These are phyloP conservation scores for Lepidurus arcticus DNA, from an alignment of 1,140 invertebrate species.

Conservation along the genomic window DNA sequence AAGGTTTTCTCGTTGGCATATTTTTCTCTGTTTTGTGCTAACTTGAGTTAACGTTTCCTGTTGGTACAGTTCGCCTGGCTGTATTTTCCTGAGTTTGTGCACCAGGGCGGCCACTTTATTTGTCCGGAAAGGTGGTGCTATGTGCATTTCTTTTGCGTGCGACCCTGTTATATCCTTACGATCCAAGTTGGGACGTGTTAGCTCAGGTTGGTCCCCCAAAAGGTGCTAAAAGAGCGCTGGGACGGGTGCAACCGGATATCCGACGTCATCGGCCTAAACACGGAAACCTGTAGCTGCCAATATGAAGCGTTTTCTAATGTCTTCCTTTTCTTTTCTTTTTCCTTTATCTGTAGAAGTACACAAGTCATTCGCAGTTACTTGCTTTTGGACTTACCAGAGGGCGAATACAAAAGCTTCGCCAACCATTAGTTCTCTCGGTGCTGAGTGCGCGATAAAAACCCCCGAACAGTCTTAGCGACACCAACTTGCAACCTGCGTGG, in stretches of 20 bases:
- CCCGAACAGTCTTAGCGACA: not conserved
- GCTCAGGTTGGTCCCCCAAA: not conserved
- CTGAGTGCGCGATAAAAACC: not conserved
- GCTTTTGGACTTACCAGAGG: not conserved
- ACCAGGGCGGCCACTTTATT: not conserved
- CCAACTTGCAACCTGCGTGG: conserved; percentile 1
- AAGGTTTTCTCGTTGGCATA: too few species aligned
- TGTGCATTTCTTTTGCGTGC: not conserved
- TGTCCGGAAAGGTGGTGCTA: not conserved
- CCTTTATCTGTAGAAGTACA: not conserved
- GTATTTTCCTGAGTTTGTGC: not conserved
- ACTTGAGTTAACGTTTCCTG: not conserved
- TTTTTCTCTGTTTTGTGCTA: too few species aligned
- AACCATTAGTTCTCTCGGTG: not conserved
- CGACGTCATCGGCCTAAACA: not conserved
- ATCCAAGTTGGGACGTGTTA: not conserved
- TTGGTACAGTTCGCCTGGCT: not conserved
- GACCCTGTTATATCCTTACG: not conserved
- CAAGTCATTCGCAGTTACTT: not conserved
- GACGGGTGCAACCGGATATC: not conserved
- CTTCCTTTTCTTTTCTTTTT: not conserved
- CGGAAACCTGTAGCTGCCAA: not conserved
- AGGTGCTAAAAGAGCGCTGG: not conserved
- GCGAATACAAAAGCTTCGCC: not conserved
- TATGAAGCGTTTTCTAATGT: not conserved